These are phyloP conservation scores for Novumbra hubbsi DNA, from an alignment of 2,797 vertebrate species.

Conservation along the genomic window DNA sequence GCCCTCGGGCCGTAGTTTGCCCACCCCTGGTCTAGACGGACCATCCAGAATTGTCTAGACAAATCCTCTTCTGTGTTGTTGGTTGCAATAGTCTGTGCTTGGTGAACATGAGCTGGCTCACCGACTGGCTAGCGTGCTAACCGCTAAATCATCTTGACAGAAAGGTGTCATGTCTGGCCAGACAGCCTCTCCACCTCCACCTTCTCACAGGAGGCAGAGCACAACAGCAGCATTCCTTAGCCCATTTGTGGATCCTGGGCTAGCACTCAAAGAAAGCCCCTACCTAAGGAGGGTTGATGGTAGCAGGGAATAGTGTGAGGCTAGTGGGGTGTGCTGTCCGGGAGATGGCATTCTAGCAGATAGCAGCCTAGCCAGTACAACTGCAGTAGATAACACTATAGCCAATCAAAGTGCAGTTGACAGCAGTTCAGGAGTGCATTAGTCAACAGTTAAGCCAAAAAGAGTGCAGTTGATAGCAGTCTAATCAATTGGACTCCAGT, in stretches of 20 bases:
- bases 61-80: slow-evolving; percentile 3
- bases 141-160: slow-evolving; percentile 25
- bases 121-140: background rate
- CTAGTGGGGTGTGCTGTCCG: background rate
- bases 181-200: slow-evolving; percentile 36
- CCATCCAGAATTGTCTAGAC: slow-evolving; percentile 21
- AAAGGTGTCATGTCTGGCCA: slow-evolving; percentile 54
- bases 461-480: too few species aligned
- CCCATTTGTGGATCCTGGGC: slow-evolving; percentile 29
- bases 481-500: too few species aligned
- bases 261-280: background rate
- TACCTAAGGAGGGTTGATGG: slow-evolving; percentile 9
- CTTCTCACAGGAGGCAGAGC: slow-evolving; percentile 30
- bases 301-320: slow-evolving; percentile 24
- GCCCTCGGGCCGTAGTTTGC: too few species aligned
- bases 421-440: too few species aligned
- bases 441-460: too few species aligned
- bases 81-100: slow-evolving; percentile 7
- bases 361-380: too few species aligned
- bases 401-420: too few species aligned
- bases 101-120: background rate
- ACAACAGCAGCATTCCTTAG: slow-evolving; percentile 28
- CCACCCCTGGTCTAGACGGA: too few species aligned
- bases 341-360: background rate
- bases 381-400: too few species aligned